Conservation (phyloP, 2,888 invertebrate species). For the Orthonevra nobilis region DNA sequence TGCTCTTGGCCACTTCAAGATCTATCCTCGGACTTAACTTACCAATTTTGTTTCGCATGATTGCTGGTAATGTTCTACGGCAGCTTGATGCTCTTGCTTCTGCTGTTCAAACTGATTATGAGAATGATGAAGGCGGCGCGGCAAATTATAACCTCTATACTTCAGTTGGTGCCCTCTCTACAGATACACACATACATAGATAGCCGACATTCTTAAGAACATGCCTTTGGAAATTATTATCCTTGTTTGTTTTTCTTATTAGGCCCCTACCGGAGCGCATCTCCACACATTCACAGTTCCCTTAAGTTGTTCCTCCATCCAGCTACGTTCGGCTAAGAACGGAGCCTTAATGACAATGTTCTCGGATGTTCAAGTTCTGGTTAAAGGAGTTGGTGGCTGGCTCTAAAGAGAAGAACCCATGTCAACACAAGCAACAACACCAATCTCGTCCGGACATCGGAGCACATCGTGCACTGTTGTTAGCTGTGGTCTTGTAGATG, state of each 20-base stretch:
- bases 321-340: too few relatives aligned
- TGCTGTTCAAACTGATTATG: slow-evolving; percentile 50
- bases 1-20: slow-evolving; percentile 2
- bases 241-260: slow-evolving; percentile 70
- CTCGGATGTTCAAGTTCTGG: slow-evolving; percentile 44
- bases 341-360: slow-evolving; percentile 50
- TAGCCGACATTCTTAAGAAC: slow-evolving; percentile 34
- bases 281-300: neutral
- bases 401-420: slow-evolving; percentile 49
- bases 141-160: slow-evolving; percentile 6
- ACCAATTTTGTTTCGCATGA: slow-evolving; percentile 53
- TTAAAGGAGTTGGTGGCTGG: slow-evolving; percentile 21
- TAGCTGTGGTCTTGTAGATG: too few relatives aligned
- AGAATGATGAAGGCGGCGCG: slow-evolving; percentile 46
- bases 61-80: slow-evolving; percentile 52
- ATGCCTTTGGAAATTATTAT: slow-evolving; percentile 62
- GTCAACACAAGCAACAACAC: slow-evolving; percentile 47
- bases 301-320: neutral
- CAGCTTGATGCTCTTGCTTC: slow-evolving; percentile 32
- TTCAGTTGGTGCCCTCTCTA: neutral
- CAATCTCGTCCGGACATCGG: too few relatives aligned
- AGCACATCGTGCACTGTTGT: too few relatives aligned
- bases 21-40: slow-evolving; percentile 6
- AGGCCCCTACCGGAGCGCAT: slow-evolving; percentile 24
- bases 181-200: neutral